Evolutionary conservation across 2,113 vertebrate species (phyloP).

Genomic region (Miniopterus natalensis): DNA sequence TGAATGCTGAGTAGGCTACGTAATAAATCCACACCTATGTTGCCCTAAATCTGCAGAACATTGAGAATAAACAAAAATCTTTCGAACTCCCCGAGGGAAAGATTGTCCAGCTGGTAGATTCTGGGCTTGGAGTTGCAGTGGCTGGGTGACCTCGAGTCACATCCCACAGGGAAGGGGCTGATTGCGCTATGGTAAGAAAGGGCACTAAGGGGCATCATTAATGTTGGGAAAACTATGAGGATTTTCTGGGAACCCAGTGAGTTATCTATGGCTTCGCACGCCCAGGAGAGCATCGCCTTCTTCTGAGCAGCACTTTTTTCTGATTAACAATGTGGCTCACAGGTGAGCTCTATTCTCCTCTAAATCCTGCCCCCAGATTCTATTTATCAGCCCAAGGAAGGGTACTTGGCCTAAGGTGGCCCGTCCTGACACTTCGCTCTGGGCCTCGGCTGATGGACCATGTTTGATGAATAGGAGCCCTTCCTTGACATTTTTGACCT

Average conservation of each 20-base stretch:
- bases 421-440: not conserved
- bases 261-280: not conserved
- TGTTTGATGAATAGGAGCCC: not conserved
- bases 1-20: not conserved
- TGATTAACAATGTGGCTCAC: not conserved
- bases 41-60: not conserved
- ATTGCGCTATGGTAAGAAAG: not conserved
- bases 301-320: not conserved
- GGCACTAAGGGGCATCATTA: not conserved
- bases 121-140: not conserved
- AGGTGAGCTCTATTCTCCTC: not conserved
- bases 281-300: not conserved
- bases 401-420: not conserved
- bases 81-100: not conserved
- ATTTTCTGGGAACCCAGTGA: not conserved
- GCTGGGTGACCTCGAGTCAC: not conserved
- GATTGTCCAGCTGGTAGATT: not conserved
- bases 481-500: slow-evolving; percentile 47
- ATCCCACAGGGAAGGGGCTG: not conserved
- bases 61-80: not conserved
- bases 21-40: not conserved
- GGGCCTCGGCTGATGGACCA: not conserved
- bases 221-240: not conserved
- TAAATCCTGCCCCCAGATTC: not conserved
- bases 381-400: not conserved